Base-by-base conservation (phyloP, 2,113 vertebrate genomes). In the Gambusia holbrooki region DNA sequence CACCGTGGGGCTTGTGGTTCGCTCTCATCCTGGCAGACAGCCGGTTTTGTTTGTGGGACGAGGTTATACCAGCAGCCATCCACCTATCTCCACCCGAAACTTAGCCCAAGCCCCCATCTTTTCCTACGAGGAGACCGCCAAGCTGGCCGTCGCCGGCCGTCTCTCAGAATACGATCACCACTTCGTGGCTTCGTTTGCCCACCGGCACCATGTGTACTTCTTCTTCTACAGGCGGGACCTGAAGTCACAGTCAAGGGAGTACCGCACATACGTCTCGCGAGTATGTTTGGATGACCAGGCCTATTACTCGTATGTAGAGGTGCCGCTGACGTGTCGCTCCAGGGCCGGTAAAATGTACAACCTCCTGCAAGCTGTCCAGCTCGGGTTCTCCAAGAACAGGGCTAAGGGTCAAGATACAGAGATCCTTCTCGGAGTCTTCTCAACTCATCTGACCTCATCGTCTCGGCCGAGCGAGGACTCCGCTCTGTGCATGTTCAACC, bases 161-260 rank as follows among this genome's bases (percentile, higher is more conserved):
- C 96, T 98, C 8, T 97, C 97, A 0, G 98, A 98, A 81, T 99
- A 99, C 11, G 97, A 97, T 95, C 98, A 99, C 82, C 97, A 99
- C 83, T 99, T 99, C 28, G 95, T 99, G 29, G 93, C 96, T 0
- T 96, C 97, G 1, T 99, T 99, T 3, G 93, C 94, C 3, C 96
- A 92, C 0, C 94, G 92, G 13, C 92, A 95, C 0, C 97, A 95
- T 0, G 96, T 98, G 58, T 99, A 99, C 92, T 99, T 99, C 92
- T 90, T 99, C 0, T 99, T 99, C 89, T 96, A 98, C 88, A 94
- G 98, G 0, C 93, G 97, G 11, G 97, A 99, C 91, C 94, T 99
- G 4, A 97, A 96, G 88, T 97, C 96, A 0, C 94, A 94, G 0
- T 97, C 96, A 0, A 92, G 97, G 0, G 96, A 97, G 76, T 99